Percentiles rank a stretch among this genome's conserved stretches.
Conservation (phyloP, 2,888 invertebrate genomes). For the Nebria salina region DNA sequence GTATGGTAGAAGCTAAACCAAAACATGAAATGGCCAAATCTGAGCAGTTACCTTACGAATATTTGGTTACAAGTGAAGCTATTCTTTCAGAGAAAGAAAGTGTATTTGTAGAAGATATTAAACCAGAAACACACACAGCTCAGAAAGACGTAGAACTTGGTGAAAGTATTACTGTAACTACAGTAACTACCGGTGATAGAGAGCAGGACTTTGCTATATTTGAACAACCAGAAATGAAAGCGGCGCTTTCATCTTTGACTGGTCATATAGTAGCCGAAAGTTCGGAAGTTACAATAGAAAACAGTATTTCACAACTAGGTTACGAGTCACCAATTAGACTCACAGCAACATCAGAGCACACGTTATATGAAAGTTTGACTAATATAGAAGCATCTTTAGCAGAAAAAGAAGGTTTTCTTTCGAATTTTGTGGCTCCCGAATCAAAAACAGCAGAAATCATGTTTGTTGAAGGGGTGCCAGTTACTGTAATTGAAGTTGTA, state of each 20-base stretch:
- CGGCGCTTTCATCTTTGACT: conserved; percentile 61
- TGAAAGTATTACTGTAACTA: conserved; percentile 68
- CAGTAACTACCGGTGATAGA: conserved; percentile 66
- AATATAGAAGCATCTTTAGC: conserved; percentile 66
- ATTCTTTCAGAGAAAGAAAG: conserved; percentile 70
- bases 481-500: conserved; percentile 63
- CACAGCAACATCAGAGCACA: conserved; percentile 66
- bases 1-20: conserved; percentile 59
- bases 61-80: conserved; percentile 68
- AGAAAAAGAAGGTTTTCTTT: conserved; percentile 68
- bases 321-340: conserved; percentile 60
- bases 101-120: conserved; percentile 57
- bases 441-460: conserved; percentile 61
- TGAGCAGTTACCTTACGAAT: conserved; percentile 66
- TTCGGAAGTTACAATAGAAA: conserved; percentile 67
- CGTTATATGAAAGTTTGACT: conserved; percentile 66
- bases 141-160: conserved; percentile 65
- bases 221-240: conserved; percentile 58
- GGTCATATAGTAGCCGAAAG: conserved; percentile 66
- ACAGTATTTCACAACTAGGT: conserved; percentile 65
- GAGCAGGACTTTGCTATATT: conserved; percentile 65
- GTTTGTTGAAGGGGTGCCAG: conserved; percentile 62
- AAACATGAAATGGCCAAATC: conserved; percentile 61
- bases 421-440: conserved; percentile 62
- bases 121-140: conserved; percentile 64